Percentiles rank a stretch among this genome's conserved stretches.
Evolutionary conservation across 2,888 invertebrate species (phyloP).

Genomic region (Prenolepis imparis): DNA sequence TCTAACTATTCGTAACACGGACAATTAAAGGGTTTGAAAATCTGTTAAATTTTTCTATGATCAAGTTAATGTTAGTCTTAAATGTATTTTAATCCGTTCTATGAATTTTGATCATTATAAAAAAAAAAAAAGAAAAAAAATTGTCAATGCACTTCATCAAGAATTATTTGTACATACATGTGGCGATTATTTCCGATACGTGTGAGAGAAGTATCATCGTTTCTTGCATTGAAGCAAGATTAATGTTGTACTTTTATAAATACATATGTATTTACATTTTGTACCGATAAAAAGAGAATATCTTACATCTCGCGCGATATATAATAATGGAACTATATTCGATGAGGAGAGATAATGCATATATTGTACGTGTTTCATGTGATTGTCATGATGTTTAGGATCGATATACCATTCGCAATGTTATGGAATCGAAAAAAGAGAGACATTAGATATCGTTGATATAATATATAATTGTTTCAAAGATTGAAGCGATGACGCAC

Average conservation of each 20-base stretch:
- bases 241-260: conserved; percentile 82
- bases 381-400: conserved; percentile 57
- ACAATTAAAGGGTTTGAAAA: neutral
- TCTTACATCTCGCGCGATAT: conserved; percentile 47
- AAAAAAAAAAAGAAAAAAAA: neutral
- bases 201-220: conserved; percentile 65
- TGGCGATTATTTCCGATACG: conserved; percentile 47
- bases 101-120: neutral
- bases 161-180: conserved; percentile 51
- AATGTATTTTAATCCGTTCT: neutral
- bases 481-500: conserved; percentile 67
- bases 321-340: conserved; percentile 45
- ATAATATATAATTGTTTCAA: conserved; percentile 8
- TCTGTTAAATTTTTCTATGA: neutral
- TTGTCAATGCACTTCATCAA: conserved; percentile 20
- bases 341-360: conserved; percentile 56
- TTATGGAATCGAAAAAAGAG: conserved; percentile 17
- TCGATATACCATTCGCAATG: conserved; percentile 10
- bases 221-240: conserved; percentile 65
- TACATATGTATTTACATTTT: conserved; percentile 82
- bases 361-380: conserved; percentile 58
- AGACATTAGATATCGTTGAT: conserved; percentile 5
- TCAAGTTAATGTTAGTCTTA: conserved; percentile 32
- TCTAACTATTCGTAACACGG: conserved; percentile 5
- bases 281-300: conserved; percentile 70